Base-by-base conservation (phyloP, 2,888 invertebrate genomes). In the Esperia sulphurella region DNA sequence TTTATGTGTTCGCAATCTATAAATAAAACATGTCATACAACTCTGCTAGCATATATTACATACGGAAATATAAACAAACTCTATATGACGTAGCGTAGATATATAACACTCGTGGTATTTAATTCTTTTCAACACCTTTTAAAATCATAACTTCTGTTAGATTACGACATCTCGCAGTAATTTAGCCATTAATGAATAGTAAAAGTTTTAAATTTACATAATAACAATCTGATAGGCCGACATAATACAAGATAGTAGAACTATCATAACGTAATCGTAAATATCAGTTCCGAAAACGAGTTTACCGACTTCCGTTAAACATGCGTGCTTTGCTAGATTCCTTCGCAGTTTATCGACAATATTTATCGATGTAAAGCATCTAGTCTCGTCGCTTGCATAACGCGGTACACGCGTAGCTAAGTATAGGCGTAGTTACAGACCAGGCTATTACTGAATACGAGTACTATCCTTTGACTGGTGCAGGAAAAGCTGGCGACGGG, bases 401-500 rank as follows among this genome's bases (percentile, higher is more conserved):
- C 37, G 37, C 35, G 35, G 8, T 9, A 35, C n/a, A 3, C 9
- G n/a, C n/a, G n/a, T n/a, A n/a, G 35, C 35, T 35, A n/a, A 9
- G 35, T 31, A 42, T 6, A 8, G 21, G 21, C 21, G 43, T 9
- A n/a, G 35, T 35, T 35, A 13, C 21, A 37, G 37, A 6, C 43
- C 21, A 8, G 37, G 43, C 43, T 44, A 37, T 44, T 44, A n/a
- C n/a, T n/a, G n/a, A n/a, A n/a, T 44, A 43, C 43, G 35, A 35
- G 14, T 43, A 50, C 58, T 59, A 59, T 59, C 57, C 57, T 58
- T 53, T 53, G 50, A 39, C 46, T 43, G 43, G 53, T 51, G 54
- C 56, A 55, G 60, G 59, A 59, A 57, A 54, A 59, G 59, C 63
- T 59, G 49, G 58, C 47, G 54, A 45, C 53, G 57, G 51, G 59